Conservation (phyloP, 2,113 vertebrate genomes). For the Sigmodon hispidus region DNA sequence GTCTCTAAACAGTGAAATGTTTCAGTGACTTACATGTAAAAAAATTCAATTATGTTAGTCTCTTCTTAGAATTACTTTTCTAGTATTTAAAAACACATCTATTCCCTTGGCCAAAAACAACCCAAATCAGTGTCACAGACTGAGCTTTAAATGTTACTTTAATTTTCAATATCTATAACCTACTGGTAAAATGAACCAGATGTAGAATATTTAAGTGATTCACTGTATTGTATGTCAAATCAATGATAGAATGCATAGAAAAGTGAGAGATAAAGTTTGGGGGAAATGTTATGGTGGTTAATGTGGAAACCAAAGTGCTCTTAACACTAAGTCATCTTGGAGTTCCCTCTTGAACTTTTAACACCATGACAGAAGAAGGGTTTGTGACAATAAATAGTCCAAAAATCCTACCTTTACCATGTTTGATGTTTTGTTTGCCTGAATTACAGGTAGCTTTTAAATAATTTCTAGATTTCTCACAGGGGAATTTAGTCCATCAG, state of each 20-base stretch:
- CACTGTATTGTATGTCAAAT: constrained; percentile 59
- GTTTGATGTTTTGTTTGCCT: neutral
- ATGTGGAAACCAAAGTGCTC: constrained; percentile 69
- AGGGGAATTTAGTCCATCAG: neutral
- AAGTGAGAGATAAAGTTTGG: constrained; percentile 63
- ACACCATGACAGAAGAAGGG: neutral
- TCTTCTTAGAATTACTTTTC: constrained; percentile 68
- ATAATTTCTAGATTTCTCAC: neutral
- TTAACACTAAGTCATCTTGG: neutral
- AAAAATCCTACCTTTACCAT: neutral
- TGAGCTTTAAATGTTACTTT: constrained; percentile 76
- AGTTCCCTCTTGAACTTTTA: neutral
- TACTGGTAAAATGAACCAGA: constrained; percentile 73
- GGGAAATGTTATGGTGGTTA: constrained; percentile 64
- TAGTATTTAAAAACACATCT: constrained; percentile 72
- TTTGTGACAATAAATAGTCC: neutral
- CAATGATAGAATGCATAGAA: constrained; percentile 67
- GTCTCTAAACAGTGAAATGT: constrained; percentile 64
- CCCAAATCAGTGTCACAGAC: constrained; percentile 76
- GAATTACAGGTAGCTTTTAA: neutral
- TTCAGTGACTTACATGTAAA: constrained; percentile 67
- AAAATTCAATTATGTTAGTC: constrained; percentile 58
- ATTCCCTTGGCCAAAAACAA: constrained; percentile 74
- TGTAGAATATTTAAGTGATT: constrained; percentile 63
- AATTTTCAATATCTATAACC: constrained; percentile 73